Evolutionary conservation across 2,113 vertebrate genomes (phyloP).

Genomic region (Nipponia nippon): DNA sequence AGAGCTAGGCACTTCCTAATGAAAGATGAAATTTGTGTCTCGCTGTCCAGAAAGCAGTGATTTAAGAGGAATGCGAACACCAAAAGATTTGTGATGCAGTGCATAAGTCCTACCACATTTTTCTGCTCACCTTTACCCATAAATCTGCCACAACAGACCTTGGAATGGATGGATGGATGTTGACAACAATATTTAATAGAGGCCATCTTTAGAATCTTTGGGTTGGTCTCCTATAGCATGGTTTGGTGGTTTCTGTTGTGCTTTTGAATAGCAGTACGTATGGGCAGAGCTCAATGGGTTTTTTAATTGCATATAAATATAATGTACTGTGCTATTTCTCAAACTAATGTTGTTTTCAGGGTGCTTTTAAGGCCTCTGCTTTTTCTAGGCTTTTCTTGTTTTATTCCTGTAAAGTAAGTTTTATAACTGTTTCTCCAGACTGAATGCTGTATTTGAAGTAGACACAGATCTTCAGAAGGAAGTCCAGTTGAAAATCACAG

Average conservation of each 20-base stretch:
- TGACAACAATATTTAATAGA: background rate
- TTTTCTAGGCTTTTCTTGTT: background rate
- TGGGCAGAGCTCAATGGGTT: background rate
- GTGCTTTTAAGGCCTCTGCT: background rate
- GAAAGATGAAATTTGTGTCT: background rate
- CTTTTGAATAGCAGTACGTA: background rate
- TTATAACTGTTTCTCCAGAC: slow-evolving; percentile 64
- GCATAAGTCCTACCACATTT: background rate
- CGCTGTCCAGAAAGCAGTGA: background rate
- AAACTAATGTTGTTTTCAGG: background rate
- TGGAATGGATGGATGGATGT: background rate
- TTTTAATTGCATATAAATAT: background rate
- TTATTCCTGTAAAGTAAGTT: background rate
- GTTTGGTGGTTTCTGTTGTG: background rate
- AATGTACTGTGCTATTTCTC: background rate
- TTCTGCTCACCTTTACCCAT: background rate
- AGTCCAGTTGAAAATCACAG: slow-evolving; percentile 85
- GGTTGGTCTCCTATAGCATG: background rate
- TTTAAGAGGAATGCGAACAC: background rate
- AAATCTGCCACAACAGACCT: background rate
- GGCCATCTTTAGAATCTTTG: background rate
- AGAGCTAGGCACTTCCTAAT: background rate
- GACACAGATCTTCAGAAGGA: slow-evolving; percentile 97
- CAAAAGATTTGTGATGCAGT: background rate
- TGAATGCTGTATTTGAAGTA: slow-evolving; percentile 90